These are phyloP conservation scores for Chloroceryle inda DNA, from an alignment of 2,797 vertebrate species.

Conservation along the genomic window DNA sequence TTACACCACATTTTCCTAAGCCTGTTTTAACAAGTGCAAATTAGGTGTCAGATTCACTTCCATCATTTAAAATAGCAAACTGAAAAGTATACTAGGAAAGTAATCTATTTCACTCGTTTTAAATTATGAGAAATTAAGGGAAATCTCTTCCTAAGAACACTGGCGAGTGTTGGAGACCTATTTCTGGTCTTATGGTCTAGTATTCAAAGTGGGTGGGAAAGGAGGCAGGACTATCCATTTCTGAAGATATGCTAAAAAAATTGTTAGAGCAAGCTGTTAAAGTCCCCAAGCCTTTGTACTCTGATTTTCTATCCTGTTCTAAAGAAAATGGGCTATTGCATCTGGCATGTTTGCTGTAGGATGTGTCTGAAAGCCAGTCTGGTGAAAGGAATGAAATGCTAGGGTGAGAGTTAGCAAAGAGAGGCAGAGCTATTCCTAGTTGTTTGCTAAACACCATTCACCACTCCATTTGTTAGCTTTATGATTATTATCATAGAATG, in stretches of 20 bases:
- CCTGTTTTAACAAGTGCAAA: conserved; percentile 12
- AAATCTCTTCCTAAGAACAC: background rate
- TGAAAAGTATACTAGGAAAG: background rate
- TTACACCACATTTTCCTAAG: background rate
- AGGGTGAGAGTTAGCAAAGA: background rate
- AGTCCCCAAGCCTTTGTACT: background rate
- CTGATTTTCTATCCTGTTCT: background rate
- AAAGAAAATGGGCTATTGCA: background rate
- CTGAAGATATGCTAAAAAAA: background rate
- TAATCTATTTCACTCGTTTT: background rate
- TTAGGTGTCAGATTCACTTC: conserved; percentile 30
- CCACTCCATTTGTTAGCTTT: background rate
- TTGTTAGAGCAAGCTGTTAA: background rate
- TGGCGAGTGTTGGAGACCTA: background rate
- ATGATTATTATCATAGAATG: background rate
- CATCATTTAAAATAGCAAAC: conserved; percentile 8
- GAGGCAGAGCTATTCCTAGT: background rate
- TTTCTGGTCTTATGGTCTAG: background rate
- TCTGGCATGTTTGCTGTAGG: background rate
- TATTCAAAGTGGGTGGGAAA: background rate
- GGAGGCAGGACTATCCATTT: background rate
- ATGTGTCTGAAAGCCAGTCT: background rate
- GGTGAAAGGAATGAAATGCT: background rate
- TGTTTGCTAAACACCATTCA: background rate
- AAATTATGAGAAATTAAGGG: background rate